These are phyloP conservation scores for Tragelaphus imberbis DNA, from an alignment of 2,113 vertebrate genomes.

Conservation along the genomic window DNA sequence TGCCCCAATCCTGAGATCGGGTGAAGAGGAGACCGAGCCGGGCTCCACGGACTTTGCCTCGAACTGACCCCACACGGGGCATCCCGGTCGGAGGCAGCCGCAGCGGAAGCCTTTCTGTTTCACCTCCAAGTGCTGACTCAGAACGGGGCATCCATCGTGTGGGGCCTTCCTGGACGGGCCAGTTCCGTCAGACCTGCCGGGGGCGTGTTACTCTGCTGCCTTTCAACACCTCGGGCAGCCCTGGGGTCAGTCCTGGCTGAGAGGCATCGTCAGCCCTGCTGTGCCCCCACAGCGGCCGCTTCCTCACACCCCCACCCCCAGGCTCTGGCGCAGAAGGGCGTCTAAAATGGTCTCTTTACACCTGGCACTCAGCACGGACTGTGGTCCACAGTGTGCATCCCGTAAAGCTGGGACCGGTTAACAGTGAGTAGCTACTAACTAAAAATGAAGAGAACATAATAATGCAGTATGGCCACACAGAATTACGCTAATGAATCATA, in stretches of 20 bases:
- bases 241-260: fast-evolving
- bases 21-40: background rate
- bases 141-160: background rate
- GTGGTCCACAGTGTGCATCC: background rate
- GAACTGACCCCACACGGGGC: background rate
- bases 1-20: background rate
- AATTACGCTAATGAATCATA: background rate
- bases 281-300: fast-evolving
- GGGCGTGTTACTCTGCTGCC: fast-evolving
- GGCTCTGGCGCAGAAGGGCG: background rate
- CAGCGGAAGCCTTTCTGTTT: no score
- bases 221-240: background rate
- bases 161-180: background rate
- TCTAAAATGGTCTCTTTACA: background rate
- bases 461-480: background rate
- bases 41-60: background rate
- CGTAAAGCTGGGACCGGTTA: background rate
- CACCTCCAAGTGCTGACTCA: background rate
- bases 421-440: background rate
- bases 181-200: background rate
- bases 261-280: fast-evolving
- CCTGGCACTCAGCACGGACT: background rate
- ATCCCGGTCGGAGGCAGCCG: fast-evolving
- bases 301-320: background rate
- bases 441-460: background rate